These are phyloP conservation scores for Eublepharis macularius DNA, from an alignment of 2,113 vertebrate species.

Conservation along the genomic window DNA sequence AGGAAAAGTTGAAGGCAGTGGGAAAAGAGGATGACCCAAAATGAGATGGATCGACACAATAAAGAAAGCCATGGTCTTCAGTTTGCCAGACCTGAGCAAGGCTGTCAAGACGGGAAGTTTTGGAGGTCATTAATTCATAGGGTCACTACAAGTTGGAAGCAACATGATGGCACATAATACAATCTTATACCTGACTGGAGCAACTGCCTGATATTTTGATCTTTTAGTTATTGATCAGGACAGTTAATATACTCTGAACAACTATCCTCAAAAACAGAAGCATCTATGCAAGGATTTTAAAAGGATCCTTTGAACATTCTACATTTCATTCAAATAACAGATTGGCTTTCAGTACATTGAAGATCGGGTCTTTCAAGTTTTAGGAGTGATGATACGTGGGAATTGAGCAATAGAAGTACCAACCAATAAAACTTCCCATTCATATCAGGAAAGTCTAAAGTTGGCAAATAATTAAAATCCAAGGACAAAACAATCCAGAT, in stretches of 20 bases:
- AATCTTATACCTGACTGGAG: slow-evolving; percentile 42
- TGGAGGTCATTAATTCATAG: too few species aligned
- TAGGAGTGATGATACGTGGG: background rate
- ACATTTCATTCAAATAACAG: slow-evolving; percentile 14
- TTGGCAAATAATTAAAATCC: background rate
- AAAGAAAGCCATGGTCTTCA: too few species aligned
- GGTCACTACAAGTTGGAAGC: too few species aligned
- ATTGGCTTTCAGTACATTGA: background rate
- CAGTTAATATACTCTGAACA: slow-evolving; percentile 29
- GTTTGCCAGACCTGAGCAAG: too few species aligned
- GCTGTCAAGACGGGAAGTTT: too few species aligned
- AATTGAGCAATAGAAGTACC: background rate
- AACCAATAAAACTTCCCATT: background rate
- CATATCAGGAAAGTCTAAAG: background rate
- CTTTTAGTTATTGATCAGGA: slow-evolving; percentile 14
- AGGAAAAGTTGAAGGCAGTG: too few species aligned
- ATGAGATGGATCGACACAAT: too few species aligned
- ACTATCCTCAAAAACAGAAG: slow-evolving; percentile 21
- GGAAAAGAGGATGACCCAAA: too few species aligned
- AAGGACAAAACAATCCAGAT: background rate
- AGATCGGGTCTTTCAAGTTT: too few species aligned
- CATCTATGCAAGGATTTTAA: background rate
- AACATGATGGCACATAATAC: too few species aligned
- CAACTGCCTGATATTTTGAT: slow-evolving; percentile 10
- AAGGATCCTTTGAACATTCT: slow-evolving; percentile 3